phyloP scores from a whole-genome alignment of 37 sponge, comb jelly and placozoan genomes.

The Crambe crambe region DNA sequence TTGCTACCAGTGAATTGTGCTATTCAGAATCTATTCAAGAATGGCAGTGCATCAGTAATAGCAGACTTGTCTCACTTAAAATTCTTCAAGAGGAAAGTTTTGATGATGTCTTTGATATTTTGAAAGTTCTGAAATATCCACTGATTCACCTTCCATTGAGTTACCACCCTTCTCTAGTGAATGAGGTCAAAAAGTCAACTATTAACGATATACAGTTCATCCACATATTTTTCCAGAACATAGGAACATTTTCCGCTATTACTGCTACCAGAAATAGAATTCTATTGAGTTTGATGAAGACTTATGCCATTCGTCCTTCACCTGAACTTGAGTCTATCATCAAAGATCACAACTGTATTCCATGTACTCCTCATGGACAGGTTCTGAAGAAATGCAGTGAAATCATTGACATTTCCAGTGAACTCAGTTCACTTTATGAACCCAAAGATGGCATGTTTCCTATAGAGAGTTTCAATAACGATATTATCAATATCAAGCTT shows the following conservation, averaged over 20 bases:
- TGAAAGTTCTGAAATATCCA: slow-evolving; percentile 15
- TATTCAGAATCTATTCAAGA: slow-evolving; percentile 5
- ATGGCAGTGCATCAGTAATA: slow-evolving; percentile 13
- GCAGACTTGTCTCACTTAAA: slow-evolving; percentile 19
- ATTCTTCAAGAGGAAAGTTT: slow-evolving; percentile 12
- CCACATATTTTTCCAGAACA: slow-evolving; percentile 9
- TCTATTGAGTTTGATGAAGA: slow-evolving; percentile 6
- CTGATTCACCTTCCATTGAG: slow-evolving; percentile 34
- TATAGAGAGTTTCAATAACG: neutral
- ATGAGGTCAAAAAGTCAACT: neutral
- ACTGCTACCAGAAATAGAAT: slow-evolving; percentile 10
- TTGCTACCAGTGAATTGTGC: slow-evolving; percentile 19
- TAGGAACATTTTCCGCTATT: neutral
- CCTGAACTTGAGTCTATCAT: neutral
- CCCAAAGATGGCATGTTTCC: slow-evolving; percentile 30
- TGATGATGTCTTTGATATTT: slow-evolving; percentile 3
- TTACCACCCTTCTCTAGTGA: slow-evolving; percentile 22
- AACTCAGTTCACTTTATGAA: slow-evolving; percentile 34
- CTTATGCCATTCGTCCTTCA: neutral
- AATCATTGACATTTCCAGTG: slow-evolving; percentile 19
- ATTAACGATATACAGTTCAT: slow-evolving; percentile 1
- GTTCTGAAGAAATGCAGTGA: slow-evolving; percentile 5
- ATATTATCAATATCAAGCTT: neutral
- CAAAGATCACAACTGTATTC: slow-evolving; percentile 22
- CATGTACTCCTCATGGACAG: slow-evolving; percentile 59